A percentile compares a stretch with the other conserved stretches of the same genome.
Evolutionary conservation across 2,888 invertebrate species (phyloP).

Genomic region (Eueremaeus valkanovi): DNA sequence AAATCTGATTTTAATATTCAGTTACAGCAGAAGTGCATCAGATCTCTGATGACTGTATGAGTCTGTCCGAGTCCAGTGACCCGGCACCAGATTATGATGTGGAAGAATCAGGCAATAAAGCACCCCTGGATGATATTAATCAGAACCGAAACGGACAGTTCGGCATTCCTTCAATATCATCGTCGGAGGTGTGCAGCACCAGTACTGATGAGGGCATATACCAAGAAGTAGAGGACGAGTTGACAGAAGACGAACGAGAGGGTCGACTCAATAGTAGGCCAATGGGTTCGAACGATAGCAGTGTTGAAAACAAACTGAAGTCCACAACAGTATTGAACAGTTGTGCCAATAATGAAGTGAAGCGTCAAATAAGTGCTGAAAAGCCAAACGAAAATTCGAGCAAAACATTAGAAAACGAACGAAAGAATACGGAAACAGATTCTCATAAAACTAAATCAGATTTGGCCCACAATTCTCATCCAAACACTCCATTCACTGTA

Average conservation of each 20-base stretch:
- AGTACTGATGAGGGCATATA: constrained; percentile 47
- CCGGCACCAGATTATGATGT: constrained; percentile 67
- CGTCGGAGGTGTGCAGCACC: constrained; percentile 45
- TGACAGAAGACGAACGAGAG: constrained; percentile 32
- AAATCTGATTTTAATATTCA: constrained; percentile 39
- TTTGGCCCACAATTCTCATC: not conserved
- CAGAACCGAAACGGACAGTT: constrained; percentile 8
- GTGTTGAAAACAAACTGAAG: not conserved
- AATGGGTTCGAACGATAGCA: not conserved
- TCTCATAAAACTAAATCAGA: constrained; percentile 17
- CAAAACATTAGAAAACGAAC: constrained; percentile 20
- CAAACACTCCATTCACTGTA: not conserved
- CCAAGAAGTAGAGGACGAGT: constrained; percentile 45
- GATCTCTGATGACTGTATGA: constrained; percentile 47
- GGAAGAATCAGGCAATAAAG: constrained; percentile 53
- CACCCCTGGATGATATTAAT: constrained; percentile 58
- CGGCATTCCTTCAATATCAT: constrained; percentile 15
- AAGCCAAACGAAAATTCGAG: not conserved
- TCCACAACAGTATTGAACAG: not conserved
- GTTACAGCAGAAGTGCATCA: constrained; percentile 49
- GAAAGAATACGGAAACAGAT: not conserved
- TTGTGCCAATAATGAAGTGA: constrained; percentile 28
- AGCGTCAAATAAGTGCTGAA: constrained; percentile 10
- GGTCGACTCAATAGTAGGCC: constrained; percentile 27
- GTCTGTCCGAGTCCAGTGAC: constrained; percentile 47